Percentiles rank a stretch among this genome's conserved stretches.
These are phyloP conservation scores for Andrena camellia DNA, from an alignment of 2,888 invertebrate species.

Conservation along the genomic window DNA sequence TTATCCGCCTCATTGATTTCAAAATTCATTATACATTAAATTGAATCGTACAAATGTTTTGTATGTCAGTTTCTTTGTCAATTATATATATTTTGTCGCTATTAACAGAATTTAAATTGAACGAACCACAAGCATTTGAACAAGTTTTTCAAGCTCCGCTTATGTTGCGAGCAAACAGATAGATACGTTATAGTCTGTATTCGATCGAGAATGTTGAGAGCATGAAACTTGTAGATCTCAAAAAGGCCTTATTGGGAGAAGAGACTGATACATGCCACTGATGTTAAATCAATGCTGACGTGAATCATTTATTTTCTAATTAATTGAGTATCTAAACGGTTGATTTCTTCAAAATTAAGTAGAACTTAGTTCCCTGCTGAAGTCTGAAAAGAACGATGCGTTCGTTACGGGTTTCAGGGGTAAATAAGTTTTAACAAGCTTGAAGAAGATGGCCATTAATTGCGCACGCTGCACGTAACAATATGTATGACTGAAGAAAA, in stretches of 20 bases:
- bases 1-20: conserved; percentile 56
- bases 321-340: conserved; percentile 26
- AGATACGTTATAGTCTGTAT: conserved; percentile 40
- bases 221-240: conserved; percentile 47
- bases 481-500: conserved; percentile 59
- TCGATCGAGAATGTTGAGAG: conserved; percentile 39
- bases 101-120: conserved; percentile 38
- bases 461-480: conserved; percentile 40
- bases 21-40: conserved; percentile 50
- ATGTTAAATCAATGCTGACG: conserved; percentile 38
- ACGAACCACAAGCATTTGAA: conserved; percentile 40
- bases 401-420: conserved; percentile 17
- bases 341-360: conserved; percentile 30
- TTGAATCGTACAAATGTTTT: conserved; percentile 44
- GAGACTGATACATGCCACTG: conserved; percentile 59
- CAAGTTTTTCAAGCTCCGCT: conserved; percentile 34
- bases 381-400: neutral
- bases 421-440: conserved; percentile 35
- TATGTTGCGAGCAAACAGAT: conserved; percentile 25
- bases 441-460: conserved; percentile 31
- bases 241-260: conserved; percentile 60
- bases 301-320: conserved; percentile 54
- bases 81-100: conserved; percentile 57
- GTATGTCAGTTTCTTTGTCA: conserved; percentile 56
- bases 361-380: conserved; percentile 19